Base-by-base conservation (phyloP, 1,140 invertebrate genomes). In the Cherax quadricarinatus region DNA sequence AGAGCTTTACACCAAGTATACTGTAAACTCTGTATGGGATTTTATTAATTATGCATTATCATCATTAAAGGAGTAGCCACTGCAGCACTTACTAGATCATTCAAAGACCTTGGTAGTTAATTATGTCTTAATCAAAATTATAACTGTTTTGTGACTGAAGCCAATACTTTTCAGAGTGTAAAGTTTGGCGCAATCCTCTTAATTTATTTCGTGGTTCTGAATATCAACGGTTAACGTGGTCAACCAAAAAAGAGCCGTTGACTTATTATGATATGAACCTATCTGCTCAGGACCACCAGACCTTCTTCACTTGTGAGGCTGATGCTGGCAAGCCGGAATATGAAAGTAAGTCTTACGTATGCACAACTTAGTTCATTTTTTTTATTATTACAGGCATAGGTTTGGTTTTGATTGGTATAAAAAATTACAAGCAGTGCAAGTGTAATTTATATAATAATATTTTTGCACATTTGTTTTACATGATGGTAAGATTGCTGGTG, bases 211-310 rank as follows among this genome's bases (percentile, higher is more conserved):
- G 99, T 66, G 99, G 99, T 0, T 98, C 98, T 7, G 99, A 99
- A 95, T 99, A 99, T 95, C 97, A 98, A 94, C 96, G 98, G 62
- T 99, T 99, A 95, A 98, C 97, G 94, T 97, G 97, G 96, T 97
- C 97, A 0, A 98, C 98, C 0, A 97, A 97, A 93, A 99, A 98
- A 95, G 98, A 99, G 94, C 99, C 99, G 0, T 96, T 99, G 49
- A 99, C 99, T 0, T 99, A 99, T 95, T 99, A 99, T 95, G 99
- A 99, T 94, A 99, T 99, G 98, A 99, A 99, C 95, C 95, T 99
- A 12, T 99, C 98, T 1, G 99, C 99, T 21, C 99, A 99, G 96
- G 99, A 99, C 96, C 99, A 99, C 95, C 99, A 99, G 95, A 99
- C 98, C 14, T 99, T 99, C 95, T 99, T 99, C 95, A 99, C 98